phyloP scores from a whole-genome alignment of 2,888 invertebrate species.

The Acanthococcus lagerstroemiae region DNA sequence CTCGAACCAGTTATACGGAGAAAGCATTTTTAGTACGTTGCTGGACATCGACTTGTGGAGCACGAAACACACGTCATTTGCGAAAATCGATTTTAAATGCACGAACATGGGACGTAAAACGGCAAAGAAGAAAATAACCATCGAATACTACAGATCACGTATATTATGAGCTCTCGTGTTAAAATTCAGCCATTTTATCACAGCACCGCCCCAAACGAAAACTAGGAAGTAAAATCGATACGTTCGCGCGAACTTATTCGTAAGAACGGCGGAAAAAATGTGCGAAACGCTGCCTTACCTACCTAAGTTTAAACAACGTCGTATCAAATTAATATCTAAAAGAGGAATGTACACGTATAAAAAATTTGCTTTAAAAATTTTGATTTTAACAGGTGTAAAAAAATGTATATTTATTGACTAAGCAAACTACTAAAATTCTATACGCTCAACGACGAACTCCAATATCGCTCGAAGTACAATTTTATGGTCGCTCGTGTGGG shows the following conservation, averaged over 20 bases:
- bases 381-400: too few species aligned
- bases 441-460: too few species aligned
- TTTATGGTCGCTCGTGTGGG: not conserved
- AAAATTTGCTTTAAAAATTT: not conserved
- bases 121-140: too few species aligned
- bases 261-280: not conserved
- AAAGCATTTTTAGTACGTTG: too few species aligned
- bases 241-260: conserved; percentile 2
- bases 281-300: too few species aligned
- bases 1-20: too few species aligned
- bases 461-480: not conserved
- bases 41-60: not conserved
- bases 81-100: not conserved
- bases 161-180: not conserved
- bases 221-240: conserved; percentile 26
- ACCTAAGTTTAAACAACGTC: not conserved
- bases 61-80: too few species aligned
- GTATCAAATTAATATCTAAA: not conserved
- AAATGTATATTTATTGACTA: not conserved
- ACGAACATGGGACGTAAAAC: too few species aligned
- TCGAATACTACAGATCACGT: not conserved
- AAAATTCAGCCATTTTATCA: conserved; percentile 27
- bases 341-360: not conserved
- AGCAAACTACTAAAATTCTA: not conserved
- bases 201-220: conserved; percentile 27